Evolutionary conservation across 1,140 invertebrate species (phyloP), one percentile per base, ranked within the genome.

Genomic region (Anoplophora glabripennis): DNA sequence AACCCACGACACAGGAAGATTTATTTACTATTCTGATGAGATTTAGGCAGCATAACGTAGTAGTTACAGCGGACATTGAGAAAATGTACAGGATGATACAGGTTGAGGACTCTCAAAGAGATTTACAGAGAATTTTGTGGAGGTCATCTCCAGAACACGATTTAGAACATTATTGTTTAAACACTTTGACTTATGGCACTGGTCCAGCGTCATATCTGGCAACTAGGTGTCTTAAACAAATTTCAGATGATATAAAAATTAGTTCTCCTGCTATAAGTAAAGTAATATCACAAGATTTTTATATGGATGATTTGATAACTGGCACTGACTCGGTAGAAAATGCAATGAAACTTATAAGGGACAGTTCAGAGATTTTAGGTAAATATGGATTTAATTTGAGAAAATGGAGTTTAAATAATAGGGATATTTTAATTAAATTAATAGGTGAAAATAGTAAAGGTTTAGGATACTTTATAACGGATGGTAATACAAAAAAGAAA

Each of bases 301-400:
- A 57, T 58, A 72, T 79, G 2, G 78, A 81, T 53, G 77, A 81
- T 65, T 49, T 76, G 15, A 47, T 79, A 2, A 66, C 69, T 17
- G 74, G 77, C 33, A 47, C 10, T 47, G 21, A 28, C 5, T 28
- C 21, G 2, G 21, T 5, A 28, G 21, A 28, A 28, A 28, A 28
- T 28, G 21, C 5, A 28, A 28, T 28, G 21, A 28, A 28, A 28
- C 3, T 28, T 28, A 5, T 28, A 28, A 28, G 5, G 5, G 21
- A 28, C 21, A 3, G 5, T 28, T 28, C 2, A 3, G 5, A 28
- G 5, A 28, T 28, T 28, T 28, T 28, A 28, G 5, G 5, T 28
- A 28, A 28, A 28, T 28, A 28, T 28, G 3, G 5, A 5, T 28
- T 28, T 28, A 28, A 28, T 28, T 28, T 28, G 21, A 28, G 21